Evolutionary conservation across 2,113 vertebrate species (phyloP), one percentile per base, ranked within the genome.

Genomic region (Corythaeola cristata): DNA sequence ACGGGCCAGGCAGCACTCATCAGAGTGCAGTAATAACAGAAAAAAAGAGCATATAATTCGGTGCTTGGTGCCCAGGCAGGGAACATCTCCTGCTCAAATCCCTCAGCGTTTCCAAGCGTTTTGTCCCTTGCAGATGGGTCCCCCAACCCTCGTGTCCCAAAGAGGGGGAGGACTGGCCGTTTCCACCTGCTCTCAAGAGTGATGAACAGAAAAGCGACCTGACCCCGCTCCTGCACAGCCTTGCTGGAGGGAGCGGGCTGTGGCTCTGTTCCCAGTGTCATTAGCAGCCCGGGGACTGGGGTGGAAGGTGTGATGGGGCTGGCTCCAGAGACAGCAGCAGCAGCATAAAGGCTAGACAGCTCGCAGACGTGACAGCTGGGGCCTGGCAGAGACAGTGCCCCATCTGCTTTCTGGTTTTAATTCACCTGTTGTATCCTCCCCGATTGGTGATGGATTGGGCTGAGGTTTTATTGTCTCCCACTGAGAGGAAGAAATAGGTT

Each of bases 281-380:
- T 23, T 32, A 55, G 67, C 62, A 78, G 78, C 60, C 72, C 56
- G 4, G 71, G 83, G 94, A 5, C 73, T 3, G 22, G 59, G 67
- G 20, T 37, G 78, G 86, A 81, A 71, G 89, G 89, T 75, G 82
- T 23, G 79, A 23, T 53, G 45, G 75, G n/a, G 47, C 56, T 78
- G 88, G 59, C 87, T 37, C 59, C 39, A 52, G 86, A 39, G 86
- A 35, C 79, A 50, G 55, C 82, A 81, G 82, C 44, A 28, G 63
- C 80, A 73, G 19, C 89, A 4, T 12, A 16, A 50, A 66, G 92
- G 80, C 55, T 0, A 93, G 89, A 47, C 58, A 81, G 89, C 91
- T 82, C 58, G 6, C 90, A 95, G 96, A 92, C 89, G 16, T 2
- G 91, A 91, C 96, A 93, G 96, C 94, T 91, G 95, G 93, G 84